These are phyloP conservation scores for Sciaenops ocellatus DNA, from an alignment of 2,797 vertebrate species.

Conservation along the genomic window DNA sequence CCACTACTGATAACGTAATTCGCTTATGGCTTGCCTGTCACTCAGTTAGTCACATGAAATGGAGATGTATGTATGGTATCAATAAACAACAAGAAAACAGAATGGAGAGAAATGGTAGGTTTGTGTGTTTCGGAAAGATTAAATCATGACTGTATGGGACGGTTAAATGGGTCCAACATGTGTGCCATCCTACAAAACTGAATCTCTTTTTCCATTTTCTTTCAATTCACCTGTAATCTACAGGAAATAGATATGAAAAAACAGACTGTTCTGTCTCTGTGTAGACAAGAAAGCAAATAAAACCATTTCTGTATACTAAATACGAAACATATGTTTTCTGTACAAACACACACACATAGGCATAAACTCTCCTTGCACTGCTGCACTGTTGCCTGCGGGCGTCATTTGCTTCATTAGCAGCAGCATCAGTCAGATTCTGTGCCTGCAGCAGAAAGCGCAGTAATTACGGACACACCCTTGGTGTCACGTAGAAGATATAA, in stretches of 20 bases:
- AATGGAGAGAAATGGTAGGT: not conserved
- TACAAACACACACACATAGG: slow-evolving; percentile 15
- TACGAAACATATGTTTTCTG: slow-evolving; percentile 24
- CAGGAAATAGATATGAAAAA: not conserved
- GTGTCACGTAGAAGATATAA: slow-evolving; percentile 71
- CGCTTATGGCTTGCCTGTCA: slow-evolving; percentile 50
- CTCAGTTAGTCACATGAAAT: slow-evolving; percentile 44
- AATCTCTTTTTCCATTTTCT: slow-evolving; percentile 20
- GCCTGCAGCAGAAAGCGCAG: slow-evolving; percentile 70
- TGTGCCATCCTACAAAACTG: not conserved
- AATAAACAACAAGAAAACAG: not conserved
- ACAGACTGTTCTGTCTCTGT: not conserved
- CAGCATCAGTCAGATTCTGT: slow-evolving; percentile 68
- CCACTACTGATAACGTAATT: slow-evolving; percentile 65
- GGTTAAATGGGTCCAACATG: slow-evolving; percentile 1
- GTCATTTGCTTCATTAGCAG: slow-evolving; percentile 77
- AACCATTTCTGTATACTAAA: slow-evolving; percentile 20
- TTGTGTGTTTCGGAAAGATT: not conserved
- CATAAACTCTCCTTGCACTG: slow-evolving; percentile 13
- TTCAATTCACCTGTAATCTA: slow-evolving; percentile 20
- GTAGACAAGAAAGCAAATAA: slow-evolving; percentile 18
- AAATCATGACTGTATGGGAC: not conserved
- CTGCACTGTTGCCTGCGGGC: slow-evolving; percentile 51
- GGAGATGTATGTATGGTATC: slow-evolving; percentile 19
- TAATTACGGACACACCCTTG: slow-evolving; percentile 81